Conservation (phyloP, 1,140 invertebrate species). For the Scaptomyza pallida region DNA sequence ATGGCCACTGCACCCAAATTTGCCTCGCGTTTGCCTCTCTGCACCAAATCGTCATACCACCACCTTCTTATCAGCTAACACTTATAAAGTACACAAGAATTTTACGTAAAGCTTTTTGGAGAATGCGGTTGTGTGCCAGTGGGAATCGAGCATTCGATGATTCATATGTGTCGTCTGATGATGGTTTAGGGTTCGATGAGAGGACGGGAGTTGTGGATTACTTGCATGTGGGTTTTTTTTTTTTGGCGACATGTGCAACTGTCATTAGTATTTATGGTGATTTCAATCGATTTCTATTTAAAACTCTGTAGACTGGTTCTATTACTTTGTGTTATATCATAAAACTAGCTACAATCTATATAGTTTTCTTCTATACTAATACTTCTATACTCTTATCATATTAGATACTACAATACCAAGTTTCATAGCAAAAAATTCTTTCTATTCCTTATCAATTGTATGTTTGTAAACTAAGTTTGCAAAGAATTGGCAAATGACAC, state of each 20-base stretch:
- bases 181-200: not conserved
- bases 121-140: conserved; percentile 13
- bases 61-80: conserved; percentile 35
- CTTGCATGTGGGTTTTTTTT: not conserved
- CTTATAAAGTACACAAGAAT: conserved; percentile 17
- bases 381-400: too few relatives aligned
- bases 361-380: too few relatives aligned
- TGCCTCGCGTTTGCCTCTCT: too few relatives aligned
- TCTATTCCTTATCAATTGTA: too few relatives aligned
- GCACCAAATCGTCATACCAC: conserved; percentile 14
- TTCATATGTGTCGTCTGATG: not conserved
- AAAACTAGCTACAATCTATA: too few relatives aligned
- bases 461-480: too few relatives aligned
- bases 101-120: conserved; percentile 40
- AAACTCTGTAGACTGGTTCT: too few relatives aligned
- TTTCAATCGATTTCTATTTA: too few relatives aligned
- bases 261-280: not conserved
- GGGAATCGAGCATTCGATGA: conserved; percentile 13
- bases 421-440: too few relatives aligned
- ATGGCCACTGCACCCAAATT: not conserved
- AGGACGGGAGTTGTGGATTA: not conserved
- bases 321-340: too few relatives aligned
- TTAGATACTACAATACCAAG: too few relatives aligned
- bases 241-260: not conserved
- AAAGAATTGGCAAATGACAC: too few relatives aligned